A percentile compares a stretch with the other conserved stretches of the same genome.
phyloP scores from a whole-genome alignment of 2,113 vertebrate species.

The Rhinopomastus cyanomelas region DNA sequence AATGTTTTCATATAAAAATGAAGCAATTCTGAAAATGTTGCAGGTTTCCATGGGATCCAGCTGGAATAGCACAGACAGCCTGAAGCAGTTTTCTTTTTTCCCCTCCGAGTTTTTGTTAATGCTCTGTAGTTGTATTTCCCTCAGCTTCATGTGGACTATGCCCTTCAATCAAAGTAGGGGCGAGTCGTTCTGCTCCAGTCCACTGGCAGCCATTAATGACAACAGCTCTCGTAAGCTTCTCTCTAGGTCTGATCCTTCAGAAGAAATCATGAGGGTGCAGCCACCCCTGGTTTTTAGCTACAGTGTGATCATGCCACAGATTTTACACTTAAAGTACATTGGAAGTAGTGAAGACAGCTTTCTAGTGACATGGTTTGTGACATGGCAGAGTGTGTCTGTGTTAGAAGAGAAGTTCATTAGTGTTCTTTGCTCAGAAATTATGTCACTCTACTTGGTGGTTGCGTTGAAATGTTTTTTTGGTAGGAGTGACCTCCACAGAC shows the following conservation, averaged over 20 bases:
- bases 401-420: background rate
- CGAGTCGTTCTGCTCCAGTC: background rate
- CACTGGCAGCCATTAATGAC: background rate
- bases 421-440: slow-evolving; percentile 11
- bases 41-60: slow-evolving; percentile 32
- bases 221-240: background rate
- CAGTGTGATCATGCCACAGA: background rate
- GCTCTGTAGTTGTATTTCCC: background rate
- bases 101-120: background rate
- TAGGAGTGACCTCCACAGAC: slow-evolving; percentile 24
- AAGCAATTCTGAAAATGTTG: slow-evolving; percentile 7
- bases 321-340: slow-evolving; percentile 5
- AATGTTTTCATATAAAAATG: slow-evolving; percentile 14
- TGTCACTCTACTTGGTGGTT: slow-evolving; percentile 56
- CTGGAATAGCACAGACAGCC: background rate
- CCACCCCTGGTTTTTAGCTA: background rate
- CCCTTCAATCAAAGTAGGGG: background rate
- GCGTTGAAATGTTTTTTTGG: slow-evolving; percentile 21
- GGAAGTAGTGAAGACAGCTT: background rate
- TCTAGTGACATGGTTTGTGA: background rate
- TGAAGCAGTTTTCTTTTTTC: background rate
- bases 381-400: background rate
- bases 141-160: background rate
- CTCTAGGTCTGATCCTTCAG: background rate
- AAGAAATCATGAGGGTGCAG: background rate